phyloP scores from a whole-genome alignment of 1,140 invertebrate species.

The Pseudomyrmex sp. region DNA sequence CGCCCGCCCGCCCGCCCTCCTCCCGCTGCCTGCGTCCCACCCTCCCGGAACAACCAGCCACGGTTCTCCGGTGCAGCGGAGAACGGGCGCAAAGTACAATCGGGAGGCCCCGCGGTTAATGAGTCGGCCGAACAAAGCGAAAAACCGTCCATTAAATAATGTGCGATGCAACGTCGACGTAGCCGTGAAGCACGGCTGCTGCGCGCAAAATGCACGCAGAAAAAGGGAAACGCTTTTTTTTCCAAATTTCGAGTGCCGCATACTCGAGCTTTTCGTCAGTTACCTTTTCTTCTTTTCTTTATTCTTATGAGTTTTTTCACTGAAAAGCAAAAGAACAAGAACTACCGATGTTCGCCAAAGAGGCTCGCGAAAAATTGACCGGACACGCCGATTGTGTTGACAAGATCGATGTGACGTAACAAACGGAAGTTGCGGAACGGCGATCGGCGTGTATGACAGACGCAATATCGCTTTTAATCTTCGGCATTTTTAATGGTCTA shows the following conservation, averaged over 20 bases:
- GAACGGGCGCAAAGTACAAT: conserved; percentile 80
- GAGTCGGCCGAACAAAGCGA: conserved; percentile 82
- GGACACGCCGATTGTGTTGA: conserved; percentile 2
- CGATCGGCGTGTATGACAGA: conserved; percentile 13
- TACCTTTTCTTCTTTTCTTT: background rate
- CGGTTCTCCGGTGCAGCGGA: conserved; percentile 73
- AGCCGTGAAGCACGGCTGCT: conserved; percentile 44
- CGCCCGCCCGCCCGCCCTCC: conserved; percentile 4
- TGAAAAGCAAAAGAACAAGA: background rate
- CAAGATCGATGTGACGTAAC: background rate
- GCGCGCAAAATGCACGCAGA: conserved; percentile 32
- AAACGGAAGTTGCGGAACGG: background rate
- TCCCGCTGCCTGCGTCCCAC: conserved; percentile 24
- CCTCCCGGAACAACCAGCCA: conserved; percentile 69
- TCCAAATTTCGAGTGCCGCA: conserved; percentile 54
- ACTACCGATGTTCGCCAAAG: background rate
- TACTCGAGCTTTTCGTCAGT: conserved; percentile 1
- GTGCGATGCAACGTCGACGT: conserved; percentile 78
- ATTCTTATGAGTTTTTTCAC: conserved; percentile 15
- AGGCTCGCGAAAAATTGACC: background rate
- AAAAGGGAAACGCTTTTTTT: conserved; percentile 66
- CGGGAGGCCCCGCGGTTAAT: conserved; percentile 80
- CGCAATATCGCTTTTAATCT: conserved; percentile 45
- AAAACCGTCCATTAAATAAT: conserved; percentile 84
- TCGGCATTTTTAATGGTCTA: conserved; percentile 41